Conservation (phyloP, 2,888 invertebrate genomes). For the Lycocerus yunnanus region DNA sequence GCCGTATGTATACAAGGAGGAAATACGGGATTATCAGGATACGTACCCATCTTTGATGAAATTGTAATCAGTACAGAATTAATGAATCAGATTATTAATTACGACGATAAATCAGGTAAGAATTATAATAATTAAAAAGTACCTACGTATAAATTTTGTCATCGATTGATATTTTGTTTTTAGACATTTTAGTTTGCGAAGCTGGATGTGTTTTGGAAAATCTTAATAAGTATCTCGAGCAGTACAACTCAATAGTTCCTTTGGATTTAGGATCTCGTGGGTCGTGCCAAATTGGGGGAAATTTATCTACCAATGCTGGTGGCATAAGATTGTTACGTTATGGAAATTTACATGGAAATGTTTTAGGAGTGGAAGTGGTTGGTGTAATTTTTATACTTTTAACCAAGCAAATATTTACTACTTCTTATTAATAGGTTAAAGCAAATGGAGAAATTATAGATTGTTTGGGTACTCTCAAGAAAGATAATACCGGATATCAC, state of each 20-base stretch:
- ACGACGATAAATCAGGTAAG: slow-evolving; percentile 82
- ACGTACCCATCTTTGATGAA: slow-evolving; percentile 96
- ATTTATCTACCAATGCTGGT: slow-evolving; percentile 94
- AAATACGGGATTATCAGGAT: slow-evolving; percentile 92
- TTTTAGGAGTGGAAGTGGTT: slow-evolving; percentile 90
- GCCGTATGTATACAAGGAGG: slow-evolving; percentile 95
- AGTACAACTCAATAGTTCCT: slow-evolving; percentile 85
- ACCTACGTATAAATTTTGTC: neutral
- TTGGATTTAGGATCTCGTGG: slow-evolving; percentile 96
- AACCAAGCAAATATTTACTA: neutral
- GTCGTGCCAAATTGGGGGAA: slow-evolving; percentile 93
- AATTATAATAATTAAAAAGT: neutral
- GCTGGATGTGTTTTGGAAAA: slow-evolving; percentile 90
- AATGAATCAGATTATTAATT: slow-evolving; percentile 81
- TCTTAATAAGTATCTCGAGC: slow-evolving; percentile 73
- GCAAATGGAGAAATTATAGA: slow-evolving; percentile 85
- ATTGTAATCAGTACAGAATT: slow-evolving; percentile 81
- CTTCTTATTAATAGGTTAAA: slow-evolving; percentile 64
- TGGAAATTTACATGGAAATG: slow-evolving; percentile 89
- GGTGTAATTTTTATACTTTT: neutral
- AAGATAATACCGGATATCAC: slow-evolving; percentile 98
- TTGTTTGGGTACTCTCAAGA: slow-evolving; percentile 82
- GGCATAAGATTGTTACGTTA: slow-evolving; percentile 89
- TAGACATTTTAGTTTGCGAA: slow-evolving; percentile 80
- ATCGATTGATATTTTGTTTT: slow-evolving; percentile 23